Base-by-base conservation (phyloP, 1,140 invertebrate species). In the Drosophila takahashii region DNA sequence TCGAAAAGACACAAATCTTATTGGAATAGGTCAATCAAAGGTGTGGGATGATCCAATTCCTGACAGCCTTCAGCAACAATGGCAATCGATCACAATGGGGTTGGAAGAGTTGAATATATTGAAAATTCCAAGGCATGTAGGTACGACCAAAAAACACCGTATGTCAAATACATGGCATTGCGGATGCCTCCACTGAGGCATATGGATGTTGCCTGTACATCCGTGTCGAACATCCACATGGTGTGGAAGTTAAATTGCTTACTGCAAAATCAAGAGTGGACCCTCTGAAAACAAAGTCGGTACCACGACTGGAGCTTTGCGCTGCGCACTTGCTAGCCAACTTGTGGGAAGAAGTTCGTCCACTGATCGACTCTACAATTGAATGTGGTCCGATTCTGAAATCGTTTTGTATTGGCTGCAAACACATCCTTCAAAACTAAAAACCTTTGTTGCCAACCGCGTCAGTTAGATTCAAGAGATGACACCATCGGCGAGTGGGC, bases 381-480 rank as follows among this genome's bases (percentile, higher is more conserved):
- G 27, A 29, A 29, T 29, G 27, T 29, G 27, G 27, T 29, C 27
- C 7, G 27, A 29, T 7, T 29, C 34, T 10, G 39, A 41, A 15
- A 41, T 41, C 37, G n/a, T 41, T 8, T 41, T 41, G 37, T 15
- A 41, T 41, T 41, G 37, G 37, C 37, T 41, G n/a, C 37, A 15
- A 15, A 39, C 37, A 15, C 37, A 15, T 7, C 39, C 39, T 41
- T 41, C 39, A 41, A 41, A 41, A 15, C 5, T 41, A 7, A 41
- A 41, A 8, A 8, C 39, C 5, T 15, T 41, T 15, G 15, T 41
- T 41, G n/a, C 39, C 39, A 15, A 15, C n/a, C 39, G n/a, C 39
- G 39, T 41, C n/a, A 41, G 39, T 41, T 1, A 41, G n/a, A 41
- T 41, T 8, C n/a, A 41, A 41, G 39, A 41, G n/a, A 15, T 41